These are phyloP conservation scores for Bergia puertoricense DNA, from an alignment of 92 coral and sea anemone species.

Conservation along the genomic window DNA sequence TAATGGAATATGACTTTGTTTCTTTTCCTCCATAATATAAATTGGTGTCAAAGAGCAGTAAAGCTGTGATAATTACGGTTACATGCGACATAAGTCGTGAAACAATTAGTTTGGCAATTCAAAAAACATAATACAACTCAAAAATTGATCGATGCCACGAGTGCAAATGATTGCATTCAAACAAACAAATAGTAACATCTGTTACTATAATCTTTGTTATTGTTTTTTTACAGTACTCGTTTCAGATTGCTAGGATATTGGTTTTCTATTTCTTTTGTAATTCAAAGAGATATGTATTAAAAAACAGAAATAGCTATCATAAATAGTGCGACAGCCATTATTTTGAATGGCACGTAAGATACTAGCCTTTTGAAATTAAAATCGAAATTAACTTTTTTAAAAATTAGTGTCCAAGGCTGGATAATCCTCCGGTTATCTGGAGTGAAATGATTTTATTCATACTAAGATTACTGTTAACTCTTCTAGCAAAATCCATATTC, in stretches of 20 bases:
- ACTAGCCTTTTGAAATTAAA: slow-evolving; percentile 4
- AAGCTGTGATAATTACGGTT: neutral
- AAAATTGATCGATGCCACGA: neutral
- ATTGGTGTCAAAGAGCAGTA: too few species aligned
- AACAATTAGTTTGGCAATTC: too few species aligned
- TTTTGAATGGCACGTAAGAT: neutral
- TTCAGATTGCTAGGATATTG: neutral
- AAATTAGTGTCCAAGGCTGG: neutral
- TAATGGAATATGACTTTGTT: too few species aligned
- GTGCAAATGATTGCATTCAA: neutral
- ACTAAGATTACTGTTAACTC: neutral
- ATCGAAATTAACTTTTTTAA: neutral
- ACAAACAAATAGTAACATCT: neutral
- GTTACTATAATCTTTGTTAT: neutral
- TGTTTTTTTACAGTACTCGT: neutral
- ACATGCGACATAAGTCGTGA: neutral
- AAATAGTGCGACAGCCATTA: neutral
- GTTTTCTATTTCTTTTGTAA: slow-evolving; percentile 19
- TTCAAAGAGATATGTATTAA: slow-evolving; percentile 9
- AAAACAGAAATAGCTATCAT: slow-evolving; percentile 8
- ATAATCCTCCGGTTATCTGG: neutral
- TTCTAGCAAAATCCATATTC: neutral
- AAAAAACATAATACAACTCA: neutral
- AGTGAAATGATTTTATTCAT: neutral
- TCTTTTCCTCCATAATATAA: too few species aligned